A percentile compares a stretch with the other conserved stretches of the same genome.
Conservation (phyloP, 2,888 invertebrate genomes). For the Trachelus iudaicus region DNA sequence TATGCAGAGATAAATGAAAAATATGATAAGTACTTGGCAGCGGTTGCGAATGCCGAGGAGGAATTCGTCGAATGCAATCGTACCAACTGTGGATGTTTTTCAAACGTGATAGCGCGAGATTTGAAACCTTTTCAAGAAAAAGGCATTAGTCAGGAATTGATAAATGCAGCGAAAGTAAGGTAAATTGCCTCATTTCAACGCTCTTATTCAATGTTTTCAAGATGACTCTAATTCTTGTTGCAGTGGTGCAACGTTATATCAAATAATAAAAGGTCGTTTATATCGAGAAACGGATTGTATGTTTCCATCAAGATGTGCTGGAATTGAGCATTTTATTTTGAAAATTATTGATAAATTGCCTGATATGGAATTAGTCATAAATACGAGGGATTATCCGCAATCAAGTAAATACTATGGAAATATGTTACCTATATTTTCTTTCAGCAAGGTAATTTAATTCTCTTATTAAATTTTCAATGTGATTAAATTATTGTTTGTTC, state of each 20-base stretch:
- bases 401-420: constrained; percentile 73
- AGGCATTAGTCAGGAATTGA: constrained; percentile 77
- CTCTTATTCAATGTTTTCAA: neutral
- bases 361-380: constrained; percentile 87
- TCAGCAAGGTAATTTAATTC: constrained; percentile 81
- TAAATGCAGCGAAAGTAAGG: constrained; percentile 69
- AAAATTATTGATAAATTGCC: constrained; percentile 77
- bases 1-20: constrained; percentile 68
- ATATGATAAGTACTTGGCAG: constrained; percentile 61
- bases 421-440: constrained; percentile 88
- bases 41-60: constrained; percentile 67
- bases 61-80: constrained; percentile 70
- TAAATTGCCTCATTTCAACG: constrained; percentile 23
- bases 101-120: constrained; percentile 75
- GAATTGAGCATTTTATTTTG: constrained; percentile 88
- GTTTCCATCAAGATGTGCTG: constrained; percentile 92
- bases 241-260: constrained; percentile 79
- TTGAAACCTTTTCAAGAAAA: constrained; percentile 74
- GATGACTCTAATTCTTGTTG: neutral
- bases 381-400: constrained; percentile 95
- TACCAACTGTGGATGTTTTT: constrained; percentile 74
- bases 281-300: constrained; percentile 88
- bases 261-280: constrained; percentile 83
- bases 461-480: constrained; percentile 3
- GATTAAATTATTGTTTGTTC: neutral